Evolutionary conservation across 1,140 invertebrate genomes (phyloP), one percentile per base, ranked within the genome.

Genomic region (Drosophila teissieri): DNA sequence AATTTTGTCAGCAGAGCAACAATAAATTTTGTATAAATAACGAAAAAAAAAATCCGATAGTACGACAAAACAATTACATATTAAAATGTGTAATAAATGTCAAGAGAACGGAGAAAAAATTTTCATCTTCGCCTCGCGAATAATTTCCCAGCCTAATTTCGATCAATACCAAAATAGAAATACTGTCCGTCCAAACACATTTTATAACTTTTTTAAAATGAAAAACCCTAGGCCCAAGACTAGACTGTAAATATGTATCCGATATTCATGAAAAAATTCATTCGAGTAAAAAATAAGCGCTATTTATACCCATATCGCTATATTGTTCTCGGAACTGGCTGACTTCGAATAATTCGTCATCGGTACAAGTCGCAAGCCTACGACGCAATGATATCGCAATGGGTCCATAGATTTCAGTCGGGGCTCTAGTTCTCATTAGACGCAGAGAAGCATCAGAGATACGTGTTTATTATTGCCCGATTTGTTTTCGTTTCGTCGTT

Each of bases 1-100:
- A 69, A 51, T 51, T 58, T 60, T 60, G 73, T 63, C 77, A 73
- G 68, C 73, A 70, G 7, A 61, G 45, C 44, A 56, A 56, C 42
- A 55, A 64, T 60, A 82, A 61, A 55, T 60, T 55, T 80, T 73
- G 63, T 80, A 86, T 86, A 86, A 86, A 88, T 81, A 86, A 85
- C 86, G 24, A 24, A 24, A 0, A 24, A 24, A 24, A 24, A 24
- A 4, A 4, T 74, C 78, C 78, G 48, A 68, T 67, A 74, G 37
- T 55, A 56, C 49, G 36, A 74, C 48, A 60, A 58, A 49, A 75
- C 62, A 58, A 82, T 86, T 79, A 69, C 67, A 82, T 88, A 76
- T 88, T 82, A 57, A 78, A 78, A 86, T 85, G 42, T 70, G 63
- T 61, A 42, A 70, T 15, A 63, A 69, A 72, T 46, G 31, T 10